Evolutionary conservation across 2,888 invertebrate species (phyloP).

Genomic region (Hypena proboscidalis): DNA sequence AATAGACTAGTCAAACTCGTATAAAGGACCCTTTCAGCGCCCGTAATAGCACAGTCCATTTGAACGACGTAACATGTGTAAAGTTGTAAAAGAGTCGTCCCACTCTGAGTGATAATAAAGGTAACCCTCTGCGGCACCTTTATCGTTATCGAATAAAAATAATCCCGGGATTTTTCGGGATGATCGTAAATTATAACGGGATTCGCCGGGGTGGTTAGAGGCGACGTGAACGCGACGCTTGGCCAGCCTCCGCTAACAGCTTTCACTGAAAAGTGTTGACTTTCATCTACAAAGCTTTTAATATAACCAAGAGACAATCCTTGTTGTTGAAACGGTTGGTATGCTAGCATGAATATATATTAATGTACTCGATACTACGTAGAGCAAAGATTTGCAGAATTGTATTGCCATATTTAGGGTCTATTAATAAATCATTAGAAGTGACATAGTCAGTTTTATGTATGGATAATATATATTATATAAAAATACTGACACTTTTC

Average conservation of each 20-base stretch:
- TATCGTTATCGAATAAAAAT: conserved; percentile 86
- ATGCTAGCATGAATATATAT: no score
- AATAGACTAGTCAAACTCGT: not conserved
- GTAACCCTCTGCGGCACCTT: conserved; percentile 82
- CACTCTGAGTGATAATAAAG: conserved; percentile 83
- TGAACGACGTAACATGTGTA: conserved; percentile 68
- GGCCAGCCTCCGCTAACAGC: conserved; percentile 43
- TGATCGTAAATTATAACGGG: conserved; percentile 84
- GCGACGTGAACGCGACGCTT: conserved; percentile 48
- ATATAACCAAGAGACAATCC: conserved; percentile 2
- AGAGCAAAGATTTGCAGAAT: no score
- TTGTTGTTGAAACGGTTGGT: not conserved
- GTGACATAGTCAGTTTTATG: no score
- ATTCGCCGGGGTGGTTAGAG: conserved; percentile 64
- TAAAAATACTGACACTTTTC: no score
- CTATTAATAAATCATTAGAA: no score
- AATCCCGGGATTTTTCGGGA: conserved; percentile 82
- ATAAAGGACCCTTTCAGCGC: conserved; percentile 27
- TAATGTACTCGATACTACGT: no score
- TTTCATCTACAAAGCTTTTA: conserved; percentile 25
- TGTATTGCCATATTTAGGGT: no score
- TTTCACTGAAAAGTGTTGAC: conserved; percentile 46
- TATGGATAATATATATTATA: no score
- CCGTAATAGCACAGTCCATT: conserved; percentile 49
- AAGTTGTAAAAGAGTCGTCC: conserved; percentile 78